phyloP scores from a whole-genome alignment of 2,113 vertebrate species.

The Arizona elegans region DNA sequence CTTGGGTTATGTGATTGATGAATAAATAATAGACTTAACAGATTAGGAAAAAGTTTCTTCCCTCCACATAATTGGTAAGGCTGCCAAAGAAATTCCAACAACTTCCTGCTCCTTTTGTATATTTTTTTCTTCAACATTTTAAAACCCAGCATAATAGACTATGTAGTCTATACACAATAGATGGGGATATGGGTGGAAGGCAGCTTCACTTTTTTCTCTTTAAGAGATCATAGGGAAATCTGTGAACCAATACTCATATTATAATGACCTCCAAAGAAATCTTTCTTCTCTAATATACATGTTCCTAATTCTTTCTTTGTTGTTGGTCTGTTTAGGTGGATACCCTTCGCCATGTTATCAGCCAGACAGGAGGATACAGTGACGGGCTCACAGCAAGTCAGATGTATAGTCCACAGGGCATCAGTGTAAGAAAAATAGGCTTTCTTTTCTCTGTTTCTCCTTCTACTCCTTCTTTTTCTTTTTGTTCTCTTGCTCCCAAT shows the following conservation, averaged over 20 bases:
- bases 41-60: neutral
- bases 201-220: neutral
- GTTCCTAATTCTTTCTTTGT: slow-evolving; percentile 66
- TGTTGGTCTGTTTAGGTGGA: slow-evolving; percentile 89
- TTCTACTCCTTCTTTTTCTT: slow-evolving; percentile 30
- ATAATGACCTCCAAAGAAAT: slow-evolving; percentile 21
- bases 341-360: slow-evolving; percentile 99
- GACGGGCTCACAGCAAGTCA: slow-evolving; percentile 96
- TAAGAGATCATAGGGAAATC: neutral
- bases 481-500: slow-evolving; percentile 76
- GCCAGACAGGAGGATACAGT: slow-evolving; percentile 99
- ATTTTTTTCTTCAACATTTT: slow-evolving; percentile 3
- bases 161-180: neutral
- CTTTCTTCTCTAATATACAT: slow-evolving; percentile 52
- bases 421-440: slow-evolving; percentile 90
- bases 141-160: neutral
- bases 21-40: neutral
- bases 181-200: rapidly evolving
- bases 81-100: neutral
- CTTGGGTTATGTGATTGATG: neutral
- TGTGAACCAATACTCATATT: neutral
- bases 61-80: neutral
- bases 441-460: slow-evolving; percentile 50
- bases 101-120: neutral
- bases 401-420: slow-evolving; percentile 99